A percentile compares a stretch with the other conserved stretches of the same genome.
Evolutionary conservation across 2,888 invertebrate genomes (phyloP).

Genomic region (Phania funesta): DNA sequence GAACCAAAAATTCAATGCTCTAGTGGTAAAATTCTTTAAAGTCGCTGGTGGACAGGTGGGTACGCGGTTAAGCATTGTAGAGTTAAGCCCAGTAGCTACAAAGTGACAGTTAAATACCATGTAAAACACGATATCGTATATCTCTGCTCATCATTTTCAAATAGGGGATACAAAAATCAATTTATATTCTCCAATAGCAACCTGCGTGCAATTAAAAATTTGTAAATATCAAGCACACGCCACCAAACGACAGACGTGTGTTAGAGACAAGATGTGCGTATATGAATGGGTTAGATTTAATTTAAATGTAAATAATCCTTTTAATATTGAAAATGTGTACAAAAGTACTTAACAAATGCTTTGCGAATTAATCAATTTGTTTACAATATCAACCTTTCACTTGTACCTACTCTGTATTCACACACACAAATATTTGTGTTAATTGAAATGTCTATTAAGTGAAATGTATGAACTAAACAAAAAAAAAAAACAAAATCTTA

Average conservation of each 20-base stretch:
- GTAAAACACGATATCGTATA: too few relatives aligned
- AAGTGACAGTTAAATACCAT: too few relatives aligned
- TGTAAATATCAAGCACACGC: background rate
- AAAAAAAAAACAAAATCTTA: background rate
- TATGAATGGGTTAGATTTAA: background rate
- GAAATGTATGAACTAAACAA: background rate
- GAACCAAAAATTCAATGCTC: too few relatives aligned
- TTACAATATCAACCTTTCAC: slow-evolving; percentile 29
- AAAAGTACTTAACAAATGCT: slow-evolving; percentile 46
- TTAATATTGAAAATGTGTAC: slow-evolving; percentile 35
- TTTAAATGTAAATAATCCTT: slow-evolving; percentile 43
- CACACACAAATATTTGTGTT: background rate
- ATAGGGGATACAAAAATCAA: background rate
- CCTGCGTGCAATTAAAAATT: slow-evolving; percentile 61
- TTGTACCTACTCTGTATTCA: background rate
- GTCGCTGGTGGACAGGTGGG: too few relatives aligned
- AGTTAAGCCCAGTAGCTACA: too few relatives aligned
- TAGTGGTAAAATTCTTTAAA: too few relatives aligned
- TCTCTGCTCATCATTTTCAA: too few relatives aligned
- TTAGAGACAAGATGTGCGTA: background rate
- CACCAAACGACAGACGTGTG: background rate
- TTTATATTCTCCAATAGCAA: slow-evolving; percentile 17
- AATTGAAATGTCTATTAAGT: slow-evolving; percentile 59
- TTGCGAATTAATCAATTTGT: slow-evolving; percentile 57
- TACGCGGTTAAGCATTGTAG: too few relatives aligned